Evolutionary conservation across 2,888 invertebrate genomes (phyloP).

Genomic region (Rhagonycha lutea): DNA sequence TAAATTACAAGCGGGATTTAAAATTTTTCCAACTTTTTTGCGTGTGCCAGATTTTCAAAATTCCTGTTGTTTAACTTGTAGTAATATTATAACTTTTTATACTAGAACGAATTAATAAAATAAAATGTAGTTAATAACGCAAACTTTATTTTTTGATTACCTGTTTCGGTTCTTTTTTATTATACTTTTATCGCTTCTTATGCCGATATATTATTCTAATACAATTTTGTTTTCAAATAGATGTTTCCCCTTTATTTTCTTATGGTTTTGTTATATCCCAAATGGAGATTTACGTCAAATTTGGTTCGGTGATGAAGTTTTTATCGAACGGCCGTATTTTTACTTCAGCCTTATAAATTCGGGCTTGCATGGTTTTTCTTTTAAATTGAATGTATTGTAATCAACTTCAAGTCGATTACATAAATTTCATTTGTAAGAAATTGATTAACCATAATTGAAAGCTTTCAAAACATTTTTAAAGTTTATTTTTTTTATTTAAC

Average conservation of each 20-base stretch:
- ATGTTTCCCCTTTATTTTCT: background rate
- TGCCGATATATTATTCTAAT: background rate
- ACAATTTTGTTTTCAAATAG: background rate
- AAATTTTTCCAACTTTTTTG: background rate
- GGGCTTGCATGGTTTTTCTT: background rate
- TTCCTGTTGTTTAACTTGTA: background rate
- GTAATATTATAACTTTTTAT: background rate
- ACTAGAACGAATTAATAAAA: background rate
- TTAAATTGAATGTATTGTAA: background rate
- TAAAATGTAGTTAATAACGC: background rate
- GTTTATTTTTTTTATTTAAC: background rate
- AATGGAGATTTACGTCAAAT: slow-evolving; percentile 6
- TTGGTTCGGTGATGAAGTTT: background rate
- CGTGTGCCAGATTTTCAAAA: background rate
- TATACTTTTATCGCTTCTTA: background rate
- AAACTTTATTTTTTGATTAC: background rate
- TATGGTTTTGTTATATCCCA: background rate
- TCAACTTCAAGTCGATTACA: background rate
- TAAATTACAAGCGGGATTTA: background rate
- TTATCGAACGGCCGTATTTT: background rate
- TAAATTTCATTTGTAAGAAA: background rate
- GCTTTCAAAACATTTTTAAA: background rate
- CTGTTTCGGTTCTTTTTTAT: background rate
- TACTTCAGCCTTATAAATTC: background rate
- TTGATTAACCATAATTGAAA: background rate